phyloP scores from a whole-genome alignment of 2,113 vertebrate species.

The Odontesthes bonariensis region DNA sequence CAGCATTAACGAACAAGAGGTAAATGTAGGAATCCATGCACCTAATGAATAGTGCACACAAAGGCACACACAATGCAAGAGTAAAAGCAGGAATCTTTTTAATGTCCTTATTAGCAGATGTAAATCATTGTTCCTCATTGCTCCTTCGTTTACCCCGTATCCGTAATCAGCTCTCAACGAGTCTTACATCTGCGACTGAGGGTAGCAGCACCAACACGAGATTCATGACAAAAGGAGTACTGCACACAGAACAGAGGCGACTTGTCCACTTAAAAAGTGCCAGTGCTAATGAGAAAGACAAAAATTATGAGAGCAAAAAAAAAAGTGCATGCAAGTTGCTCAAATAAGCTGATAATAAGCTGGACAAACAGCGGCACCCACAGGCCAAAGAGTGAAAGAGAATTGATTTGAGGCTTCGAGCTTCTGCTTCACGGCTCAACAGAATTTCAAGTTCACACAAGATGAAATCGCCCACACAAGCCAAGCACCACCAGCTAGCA shows the following conservation, averaged over 20 bases:
- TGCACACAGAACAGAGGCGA: not conserved
- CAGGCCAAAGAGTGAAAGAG: too few relatives aligned
- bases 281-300: too few relatives aligned
- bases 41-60: not conserved
- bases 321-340: too few relatives aligned
- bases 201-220: constrained; percentile 9
- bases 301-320: too few relatives aligned
- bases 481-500: too few relatives aligned
- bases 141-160: not conserved
- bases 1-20: constrained; percentile 34
- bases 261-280: too few relatives aligned
- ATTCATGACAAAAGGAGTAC: constrained; percentile 27
- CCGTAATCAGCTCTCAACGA: constrained; percentile 14
- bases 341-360: too few relatives aligned
- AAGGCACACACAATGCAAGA: not conserved
- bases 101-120: not conserved
- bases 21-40: constrained; percentile 17
- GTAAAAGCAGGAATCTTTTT: constrained; percentile 7
- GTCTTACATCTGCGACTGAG: constrained; percentile 30
- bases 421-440: too few relatives aligned
- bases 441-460: too few relatives aligned
- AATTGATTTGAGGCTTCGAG: too few relatives aligned
- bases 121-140: not conserved
- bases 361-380: too few relatives aligned
- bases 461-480: too few relatives aligned